phyloP scores from a whole-genome alignment of 2,797 vertebrate species.

The Enteromius trimaculatus region DNA sequence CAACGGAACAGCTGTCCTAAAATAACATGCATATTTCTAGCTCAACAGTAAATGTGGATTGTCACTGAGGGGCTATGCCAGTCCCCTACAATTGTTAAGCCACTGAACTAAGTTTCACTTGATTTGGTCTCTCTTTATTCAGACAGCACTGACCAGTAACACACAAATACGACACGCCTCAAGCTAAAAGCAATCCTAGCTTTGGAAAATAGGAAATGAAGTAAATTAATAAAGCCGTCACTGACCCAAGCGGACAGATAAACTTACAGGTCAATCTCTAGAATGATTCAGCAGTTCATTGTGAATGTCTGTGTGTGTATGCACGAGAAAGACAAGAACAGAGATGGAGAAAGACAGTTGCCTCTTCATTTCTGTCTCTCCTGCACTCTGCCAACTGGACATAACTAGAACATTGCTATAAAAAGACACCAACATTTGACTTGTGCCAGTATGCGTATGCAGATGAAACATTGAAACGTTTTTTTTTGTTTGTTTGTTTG shows the following conservation, averaged over 20 bases:
- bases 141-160: background rate
- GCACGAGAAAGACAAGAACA: conserved; percentile 7
- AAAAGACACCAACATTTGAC: conserved; percentile 16
- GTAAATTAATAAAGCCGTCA: conserved; percentile 34
- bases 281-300: conserved; percentile 31
- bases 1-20: conserved; percentile 16
- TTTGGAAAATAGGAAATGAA: conserved; percentile 46
- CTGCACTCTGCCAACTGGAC: conserved; percentile 26
- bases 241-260: background rate
- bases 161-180: conserved; percentile 7
- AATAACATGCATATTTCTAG: conserved; percentile 11
- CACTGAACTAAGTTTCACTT: conserved; percentile 32
- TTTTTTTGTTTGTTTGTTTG: too few species aligned
- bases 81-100: conserved; percentile 27
- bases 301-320: conserved; percentile 7
- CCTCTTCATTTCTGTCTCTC: conserved; percentile 33
- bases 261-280: conserved; percentile 5
- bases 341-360: background rate
- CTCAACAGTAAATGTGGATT: conserved; percentile 31
- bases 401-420: conserved; percentile 32
- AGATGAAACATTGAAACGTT: background rate
- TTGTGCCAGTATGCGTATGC: background rate
- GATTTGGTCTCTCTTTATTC: conserved; percentile 2
- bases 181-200: background rate
- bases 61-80: conserved; percentile 27